These are phyloP conservation scores for Eudasyphora cyanicolor DNA, from an alignment of 2,888 invertebrate species.

Conservation along the genomic window DNA sequence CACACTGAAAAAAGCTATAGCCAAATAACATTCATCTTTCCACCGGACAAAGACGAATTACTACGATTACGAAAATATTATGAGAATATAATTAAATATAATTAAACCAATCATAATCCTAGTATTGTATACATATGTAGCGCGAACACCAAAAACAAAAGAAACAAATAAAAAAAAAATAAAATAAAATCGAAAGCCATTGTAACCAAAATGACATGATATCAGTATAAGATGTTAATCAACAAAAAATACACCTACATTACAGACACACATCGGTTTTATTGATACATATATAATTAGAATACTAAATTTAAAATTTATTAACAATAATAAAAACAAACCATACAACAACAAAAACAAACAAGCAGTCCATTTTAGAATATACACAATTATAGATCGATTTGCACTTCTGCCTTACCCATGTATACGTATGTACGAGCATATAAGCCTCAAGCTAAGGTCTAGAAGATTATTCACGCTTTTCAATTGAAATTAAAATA, in stretches of 20 bases:
- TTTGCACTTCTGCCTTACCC: no score
- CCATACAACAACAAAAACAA: not conserved
- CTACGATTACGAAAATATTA: not conserved
- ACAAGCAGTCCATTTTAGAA: not conserved
- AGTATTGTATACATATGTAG: conserved; percentile 17
- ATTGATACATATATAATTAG: conserved; percentile 24
- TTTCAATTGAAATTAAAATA: no score
- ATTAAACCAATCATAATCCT: conserved; percentile 5
- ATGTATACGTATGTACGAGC: no score
- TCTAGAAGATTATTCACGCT: no score
- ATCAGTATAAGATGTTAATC: conserved; percentile 19
- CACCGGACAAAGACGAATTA: not conserved
- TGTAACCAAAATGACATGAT: conserved; percentile 12
- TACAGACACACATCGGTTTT: conserved; percentile 9
- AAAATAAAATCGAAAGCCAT: conserved; percentile 2
- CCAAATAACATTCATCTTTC: not conserved
- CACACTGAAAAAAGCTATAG: no score
- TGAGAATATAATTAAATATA: not conserved
- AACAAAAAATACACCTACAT: not conserved
- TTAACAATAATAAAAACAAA: not conserved
- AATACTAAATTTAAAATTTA: conserved; percentile 18
- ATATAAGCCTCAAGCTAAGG: no score
- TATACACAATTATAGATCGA: no score
- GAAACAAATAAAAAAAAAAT: not conserved
- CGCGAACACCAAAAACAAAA: conserved; percentile 7